Conservation (phyloP, 2,888 invertebrate species). For the Phytoseiulus persimilis region DNA sequence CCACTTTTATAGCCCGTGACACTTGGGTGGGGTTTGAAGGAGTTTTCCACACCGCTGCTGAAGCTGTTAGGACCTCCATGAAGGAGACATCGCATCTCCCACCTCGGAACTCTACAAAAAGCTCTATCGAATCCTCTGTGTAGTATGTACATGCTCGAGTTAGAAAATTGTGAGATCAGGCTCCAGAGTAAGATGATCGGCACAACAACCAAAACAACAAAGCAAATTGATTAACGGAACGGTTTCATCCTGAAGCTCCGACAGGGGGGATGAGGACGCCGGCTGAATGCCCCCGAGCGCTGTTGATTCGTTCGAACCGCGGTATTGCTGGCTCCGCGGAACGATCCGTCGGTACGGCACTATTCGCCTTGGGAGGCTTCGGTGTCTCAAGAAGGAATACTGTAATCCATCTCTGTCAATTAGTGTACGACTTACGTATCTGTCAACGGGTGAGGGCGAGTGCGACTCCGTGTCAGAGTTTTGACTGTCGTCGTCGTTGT, state of each 20-base stretch:
- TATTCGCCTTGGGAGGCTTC: neutral
- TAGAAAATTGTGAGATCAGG: neutral
- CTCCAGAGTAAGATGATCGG: neutral
- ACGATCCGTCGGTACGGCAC: neutral
- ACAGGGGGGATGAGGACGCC: neutral
- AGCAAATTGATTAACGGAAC: neutral
- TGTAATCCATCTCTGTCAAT: neutral
- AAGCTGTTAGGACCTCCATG: neutral
- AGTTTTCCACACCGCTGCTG: neutral
- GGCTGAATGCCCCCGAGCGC: neutral
- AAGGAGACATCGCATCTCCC: neutral
- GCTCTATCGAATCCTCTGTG: neutral
- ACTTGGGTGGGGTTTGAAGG: neutral
- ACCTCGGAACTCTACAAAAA: neutral
- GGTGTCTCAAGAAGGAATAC: neutral
- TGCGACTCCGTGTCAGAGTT: constrained; percentile 38
- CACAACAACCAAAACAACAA: neutral
- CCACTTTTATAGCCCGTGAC: neutral
- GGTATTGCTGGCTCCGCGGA: neutral
- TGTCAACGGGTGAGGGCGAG: constrained; percentile 37
- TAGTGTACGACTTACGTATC: constrained; percentile 24
- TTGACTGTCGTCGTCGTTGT: constrained; percentile 20
- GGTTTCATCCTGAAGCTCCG: neutral
- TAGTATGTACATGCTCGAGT: neutral
- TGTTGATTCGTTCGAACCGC: neutral